phyloP scores from a whole-genome alignment of 1,140 invertebrate species.

The Chlorops oryzae region DNA sequence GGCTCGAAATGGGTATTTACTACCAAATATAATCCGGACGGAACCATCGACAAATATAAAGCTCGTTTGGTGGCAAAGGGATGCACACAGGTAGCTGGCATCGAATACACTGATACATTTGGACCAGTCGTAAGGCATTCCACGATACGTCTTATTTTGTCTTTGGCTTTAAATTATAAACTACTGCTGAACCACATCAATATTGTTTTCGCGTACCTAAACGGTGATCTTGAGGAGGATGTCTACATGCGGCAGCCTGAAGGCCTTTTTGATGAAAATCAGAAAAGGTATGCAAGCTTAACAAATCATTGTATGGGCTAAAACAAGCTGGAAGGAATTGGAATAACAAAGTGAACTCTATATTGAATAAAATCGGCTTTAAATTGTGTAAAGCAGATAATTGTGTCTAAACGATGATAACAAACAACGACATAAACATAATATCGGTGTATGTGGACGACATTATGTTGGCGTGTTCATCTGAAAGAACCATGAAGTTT shows the following conservation, averaged over 20 bases:
- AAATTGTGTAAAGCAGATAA: slow-evolving; percentile 17
- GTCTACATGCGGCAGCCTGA: slow-evolving; percentile 47
- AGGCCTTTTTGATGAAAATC: slow-evolving; percentile 27
- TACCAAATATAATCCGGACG: slow-evolving; percentile 26
- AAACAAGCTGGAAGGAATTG: slow-evolving; percentile 36
- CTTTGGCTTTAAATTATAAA: slow-evolving; percentile 32
- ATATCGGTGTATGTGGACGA: slow-evolving; percentile 16
- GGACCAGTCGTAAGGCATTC: slow-evolving; percentile 37
- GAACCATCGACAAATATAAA: slow-evolving; percentile 33
- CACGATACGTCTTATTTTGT: slow-evolving; percentile 42
- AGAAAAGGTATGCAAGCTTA: slow-evolving; percentile 28
- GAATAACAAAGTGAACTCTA: slow-evolving; percentile 21
- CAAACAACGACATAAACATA: neutral
- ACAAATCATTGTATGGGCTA: slow-evolving; percentile 36
- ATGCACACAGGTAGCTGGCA: slow-evolving; percentile 29
- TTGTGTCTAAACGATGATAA: slow-evolving; percentile 6
- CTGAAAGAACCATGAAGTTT: neutral
- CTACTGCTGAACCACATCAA: slow-evolving; percentile 43
- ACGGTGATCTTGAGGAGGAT: slow-evolving; percentile 46
- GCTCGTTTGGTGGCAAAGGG: slow-evolving; percentile 47
- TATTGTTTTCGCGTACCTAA: slow-evolving; percentile 46
- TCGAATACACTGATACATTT: slow-evolving; percentile 46
- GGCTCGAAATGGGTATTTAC: slow-evolving; percentile 40
- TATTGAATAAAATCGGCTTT: slow-evolving; percentile 17
- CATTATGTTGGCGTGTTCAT: slow-evolving; percentile 15